phyloP scores from a whole-genome alignment of 35 echinoderm and acorn worm species.

The Hemicentrotus pulcherrimus region DNA sequence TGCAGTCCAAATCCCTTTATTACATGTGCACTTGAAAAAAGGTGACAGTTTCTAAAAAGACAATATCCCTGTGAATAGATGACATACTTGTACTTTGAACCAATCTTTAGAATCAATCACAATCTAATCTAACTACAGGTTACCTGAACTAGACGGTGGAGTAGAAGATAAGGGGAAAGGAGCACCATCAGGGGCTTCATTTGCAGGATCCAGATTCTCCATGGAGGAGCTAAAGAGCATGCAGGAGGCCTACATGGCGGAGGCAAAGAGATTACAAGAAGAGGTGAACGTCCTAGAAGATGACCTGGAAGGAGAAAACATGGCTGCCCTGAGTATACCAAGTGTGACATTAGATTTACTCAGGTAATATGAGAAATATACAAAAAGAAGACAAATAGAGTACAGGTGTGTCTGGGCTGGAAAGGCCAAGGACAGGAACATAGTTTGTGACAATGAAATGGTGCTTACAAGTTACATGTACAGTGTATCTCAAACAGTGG shows the following conservation, averaged over 20 bases:
- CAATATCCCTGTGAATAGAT: no score
- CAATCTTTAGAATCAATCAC: no score
- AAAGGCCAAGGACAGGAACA: no score
- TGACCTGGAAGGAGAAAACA: conserved; percentile 34
- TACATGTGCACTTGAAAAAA: no score
- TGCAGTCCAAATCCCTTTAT: no score
- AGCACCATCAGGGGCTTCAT: not conserved
- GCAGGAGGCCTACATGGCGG: conserved; percentile 42
- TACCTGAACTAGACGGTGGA: not conserved
- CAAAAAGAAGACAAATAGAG: no score
- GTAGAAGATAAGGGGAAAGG: not conserved
- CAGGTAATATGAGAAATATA: not conserved
- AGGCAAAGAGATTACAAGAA: conserved; percentile 20
- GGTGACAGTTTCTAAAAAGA: no score
- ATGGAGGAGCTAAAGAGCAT: conserved; percentile 36
- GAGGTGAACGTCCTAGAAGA: conserved; percentile 36
- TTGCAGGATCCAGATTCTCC: not conserved
- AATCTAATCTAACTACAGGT: not conserved
- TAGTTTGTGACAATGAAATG: no score
- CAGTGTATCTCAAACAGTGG: no score
- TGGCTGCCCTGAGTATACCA: conserved; percentile 41
- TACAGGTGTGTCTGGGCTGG: no score
- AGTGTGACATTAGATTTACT: not conserved
- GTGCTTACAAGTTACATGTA: no score
- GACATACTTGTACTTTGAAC: no score